Percentiles rank a stretch among this genome's conserved stretches.
Evolutionary conservation across 1,140 invertebrate genomes (phyloP).

Genomic region (Microplitis demolitor): DNA sequence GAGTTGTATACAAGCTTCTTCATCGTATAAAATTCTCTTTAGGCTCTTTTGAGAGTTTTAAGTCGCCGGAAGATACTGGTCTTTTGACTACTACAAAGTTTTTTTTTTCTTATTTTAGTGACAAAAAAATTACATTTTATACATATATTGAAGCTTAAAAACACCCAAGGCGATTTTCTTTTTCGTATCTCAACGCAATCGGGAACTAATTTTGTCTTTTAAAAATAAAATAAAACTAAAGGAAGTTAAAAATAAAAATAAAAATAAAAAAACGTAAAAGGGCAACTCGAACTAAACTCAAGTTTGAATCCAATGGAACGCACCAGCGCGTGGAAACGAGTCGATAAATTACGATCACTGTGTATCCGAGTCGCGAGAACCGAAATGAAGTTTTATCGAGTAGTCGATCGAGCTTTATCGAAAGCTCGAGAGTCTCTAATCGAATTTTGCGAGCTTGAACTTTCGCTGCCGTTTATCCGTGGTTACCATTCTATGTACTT

Average conservation of each 20-base stretch:
- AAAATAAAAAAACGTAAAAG: not conserved
- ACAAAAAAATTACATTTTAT: not conserved
- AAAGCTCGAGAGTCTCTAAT: slow-evolving; percentile 7
- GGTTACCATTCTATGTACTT: not conserved
- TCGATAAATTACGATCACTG: slow-evolving; percentile 1
- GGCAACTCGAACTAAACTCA: not conserved
- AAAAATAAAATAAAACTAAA: not conserved
- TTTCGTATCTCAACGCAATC: not conserved
- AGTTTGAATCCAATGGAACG: slow-evolving; percentile 1
- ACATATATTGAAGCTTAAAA: not conserved
- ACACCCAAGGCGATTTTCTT: not conserved
- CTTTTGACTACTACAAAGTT: too few relatives aligned
- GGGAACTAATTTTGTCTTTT: not conserved
- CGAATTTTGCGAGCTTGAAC: slow-evolving; percentile 1
- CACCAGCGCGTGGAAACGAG: not conserved
- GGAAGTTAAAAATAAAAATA: not conserved
- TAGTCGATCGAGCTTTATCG: slow-evolving; percentile 2
- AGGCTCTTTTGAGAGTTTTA: not conserved
- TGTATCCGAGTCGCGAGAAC: not conserved
- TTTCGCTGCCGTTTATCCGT: not conserved
- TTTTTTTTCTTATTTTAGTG: too few relatives aligned
- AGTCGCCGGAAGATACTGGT: too few relatives aligned
- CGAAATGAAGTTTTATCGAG: slow-evolving; percentile 2
- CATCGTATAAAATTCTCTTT: too few relatives aligned
- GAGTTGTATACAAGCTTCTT: too few relatives aligned